These are phyloP conservation scores for Scaptomyza cyrtandrae DNA, from an alignment of 2,888 invertebrate species.

Conservation along the genomic window DNA sequence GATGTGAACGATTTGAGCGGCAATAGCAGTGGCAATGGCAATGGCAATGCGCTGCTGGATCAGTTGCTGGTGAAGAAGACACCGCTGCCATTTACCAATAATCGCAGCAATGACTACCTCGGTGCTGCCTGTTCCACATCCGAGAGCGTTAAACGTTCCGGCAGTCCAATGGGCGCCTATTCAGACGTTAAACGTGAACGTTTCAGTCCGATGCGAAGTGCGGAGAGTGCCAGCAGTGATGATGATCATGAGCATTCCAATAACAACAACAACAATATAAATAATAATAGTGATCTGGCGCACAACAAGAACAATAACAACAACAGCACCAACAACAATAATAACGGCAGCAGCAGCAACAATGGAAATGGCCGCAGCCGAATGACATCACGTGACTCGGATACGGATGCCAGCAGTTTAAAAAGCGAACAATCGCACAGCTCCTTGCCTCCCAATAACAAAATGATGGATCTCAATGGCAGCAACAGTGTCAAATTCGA, in stretches of 20 bases:
- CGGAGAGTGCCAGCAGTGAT: slow-evolving; percentile 69
- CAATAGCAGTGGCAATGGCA: slow-evolving; percentile 24
- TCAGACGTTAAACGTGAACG: slow-evolving; percentile 87
- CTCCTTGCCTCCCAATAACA: slow-evolving; percentile 57
- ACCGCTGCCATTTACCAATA: slow-evolving; percentile 78
- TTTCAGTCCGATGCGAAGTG: slow-evolving; percentile 70
- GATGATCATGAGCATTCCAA: slow-evolving; percentile 60
- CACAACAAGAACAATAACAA: slow-evolving; percentile 53
- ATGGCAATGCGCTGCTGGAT: slow-evolving; percentile 87
- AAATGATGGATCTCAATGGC: slow-evolving; percentile 81
- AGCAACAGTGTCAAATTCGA: slow-evolving; percentile 64
- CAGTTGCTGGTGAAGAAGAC: slow-evolving; percentile 88
- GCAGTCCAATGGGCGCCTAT: slow-evolving; percentile 82
- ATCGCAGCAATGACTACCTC: slow-evolving; percentile 76
- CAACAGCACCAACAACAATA: slow-evolving; percentile 49
- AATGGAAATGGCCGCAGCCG: slow-evolving; percentile 71
- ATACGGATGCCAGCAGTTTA: slow-evolving; percentile 79
- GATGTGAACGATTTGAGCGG: slow-evolving; percentile 69
- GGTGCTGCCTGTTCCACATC: slow-evolving; percentile 50
- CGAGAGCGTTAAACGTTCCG: slow-evolving; percentile 77
- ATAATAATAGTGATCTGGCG: slow-evolving; percentile 51
- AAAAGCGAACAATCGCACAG: slow-evolving; percentile 72
- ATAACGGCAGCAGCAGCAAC: slow-evolving; percentile 47
- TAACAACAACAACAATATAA: slow-evolving; percentile 54
- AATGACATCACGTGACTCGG: slow-evolving; percentile 79